A percentile compares a stretch with the other conserved stretches of the same genome.
Conservation (phyloP, 2,888 invertebrate species). For the Caenorhabditis uteleia region DNA sequence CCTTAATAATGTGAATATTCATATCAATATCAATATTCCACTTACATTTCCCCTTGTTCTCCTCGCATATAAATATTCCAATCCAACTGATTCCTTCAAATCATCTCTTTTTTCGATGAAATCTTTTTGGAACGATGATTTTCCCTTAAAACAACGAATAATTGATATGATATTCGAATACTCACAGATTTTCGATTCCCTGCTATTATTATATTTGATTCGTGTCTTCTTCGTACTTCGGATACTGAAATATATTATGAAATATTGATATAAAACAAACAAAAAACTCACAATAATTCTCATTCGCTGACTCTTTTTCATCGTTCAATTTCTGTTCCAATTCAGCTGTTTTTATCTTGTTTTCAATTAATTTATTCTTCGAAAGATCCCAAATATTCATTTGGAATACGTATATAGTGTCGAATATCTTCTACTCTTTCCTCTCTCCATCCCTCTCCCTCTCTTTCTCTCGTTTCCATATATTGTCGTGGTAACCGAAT, state of each 20-base stretch:
- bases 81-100: conserved; percentile 80
- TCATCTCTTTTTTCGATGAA: conserved; percentile 81
- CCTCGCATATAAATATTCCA: conserved; percentile 86
- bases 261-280: not conserved
- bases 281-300: conserved; percentile 35
- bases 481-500: no score
- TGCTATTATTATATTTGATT: conserved; percentile 43
- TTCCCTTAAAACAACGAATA: conserved; percentile 74
- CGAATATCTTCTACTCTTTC: no score
- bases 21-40: not conserved
- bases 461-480: no score
- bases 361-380: conserved; percentile 46
- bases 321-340: conserved; percentile 46
- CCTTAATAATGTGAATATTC: conserved; percentile 70
- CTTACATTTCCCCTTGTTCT: conserved; percentile 71
- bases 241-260: conserved; percentile 35
- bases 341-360: conserved; percentile 40
- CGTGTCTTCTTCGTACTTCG: conserved; percentile 38
- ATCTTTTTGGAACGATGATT: conserved; percentile 80
- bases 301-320: conserved; percentile 9
- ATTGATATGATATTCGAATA: not conserved
- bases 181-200: conserved; percentile 48
- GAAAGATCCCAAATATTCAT: conserved; percentile 57
- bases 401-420: no score
- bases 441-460: no score